Conservation (phyloP, 2,888 invertebrate species). For the Sesamia inferens region DNA sequence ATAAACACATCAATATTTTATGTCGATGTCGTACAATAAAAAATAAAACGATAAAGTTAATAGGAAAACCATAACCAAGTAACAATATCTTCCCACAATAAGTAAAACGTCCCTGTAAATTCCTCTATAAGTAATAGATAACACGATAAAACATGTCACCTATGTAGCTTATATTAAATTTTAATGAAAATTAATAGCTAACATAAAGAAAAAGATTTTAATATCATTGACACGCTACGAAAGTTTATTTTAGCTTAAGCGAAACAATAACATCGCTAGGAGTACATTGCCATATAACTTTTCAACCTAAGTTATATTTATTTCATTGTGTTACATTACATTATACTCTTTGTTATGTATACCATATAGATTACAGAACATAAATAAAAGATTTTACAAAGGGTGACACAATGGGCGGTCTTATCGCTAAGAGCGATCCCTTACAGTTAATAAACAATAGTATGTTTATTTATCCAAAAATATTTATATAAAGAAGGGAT, state of each 20-base stretch:
- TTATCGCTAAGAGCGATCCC: no score
- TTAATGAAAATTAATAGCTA: slow-evolving; percentile 42
- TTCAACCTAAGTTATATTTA: not conserved
- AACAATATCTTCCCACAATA: slow-evolving; percentile 26
- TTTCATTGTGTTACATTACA: slow-evolving; percentile 41
- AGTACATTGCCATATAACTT: slow-evolving; percentile 36
- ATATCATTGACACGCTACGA: slow-evolving; percentile 22
- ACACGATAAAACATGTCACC: slow-evolving; percentile 48
- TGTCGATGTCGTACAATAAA: not conserved
- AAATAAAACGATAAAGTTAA: not conserved
- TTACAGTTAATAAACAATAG: no score
- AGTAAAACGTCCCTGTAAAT: slow-evolving; percentile 34
- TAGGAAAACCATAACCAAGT: slow-evolving; percentile 44
- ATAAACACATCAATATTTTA: slow-evolving; percentile 35
- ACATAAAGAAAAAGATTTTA: slow-evolving; percentile 20
- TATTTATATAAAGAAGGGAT: not conserved
- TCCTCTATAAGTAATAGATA: slow-evolving; percentile 40
- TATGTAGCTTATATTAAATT: slow-evolving; percentile 42
- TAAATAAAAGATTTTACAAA: no score
- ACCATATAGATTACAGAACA: no score
- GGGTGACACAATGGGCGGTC: no score
- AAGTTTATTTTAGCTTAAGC: slow-evolving; percentile 23
- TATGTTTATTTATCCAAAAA: slow-evolving; percentile 8
- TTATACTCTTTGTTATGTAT: no score
- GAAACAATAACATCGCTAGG: slow-evolving; percentile 18